Conservation (phyloP, 2,113 vertebrate genomes). For the Arizona elegans region DNA sequence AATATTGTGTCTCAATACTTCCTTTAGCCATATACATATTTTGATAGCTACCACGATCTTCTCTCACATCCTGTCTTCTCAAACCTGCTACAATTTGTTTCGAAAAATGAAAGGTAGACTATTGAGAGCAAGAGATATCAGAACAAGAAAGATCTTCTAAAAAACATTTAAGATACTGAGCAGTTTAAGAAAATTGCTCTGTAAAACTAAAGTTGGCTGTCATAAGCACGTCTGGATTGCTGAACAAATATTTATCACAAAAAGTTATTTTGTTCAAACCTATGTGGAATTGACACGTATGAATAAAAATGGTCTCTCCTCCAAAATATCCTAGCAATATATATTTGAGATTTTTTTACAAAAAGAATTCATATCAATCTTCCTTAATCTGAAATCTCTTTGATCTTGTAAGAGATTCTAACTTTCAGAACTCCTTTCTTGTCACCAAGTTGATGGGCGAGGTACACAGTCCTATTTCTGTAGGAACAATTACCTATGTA, state of each 20-base stretch:
- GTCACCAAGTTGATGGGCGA: neutral
- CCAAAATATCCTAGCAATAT: neutral
- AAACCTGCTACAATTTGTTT: neutral
- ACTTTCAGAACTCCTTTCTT: neutral
- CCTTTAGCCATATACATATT: conserved; percentile 16
- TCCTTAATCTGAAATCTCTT: neutral
- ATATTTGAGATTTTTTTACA: conserved; percentile 11
- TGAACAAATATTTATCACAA: neutral
- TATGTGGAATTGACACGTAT: neutral
- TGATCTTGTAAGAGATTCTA: neutral
- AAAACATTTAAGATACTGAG: neutral
- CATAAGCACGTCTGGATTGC: neutral
- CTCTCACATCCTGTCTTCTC: neutral
- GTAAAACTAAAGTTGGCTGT: neutral
- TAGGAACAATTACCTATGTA: conserved; percentile 45
- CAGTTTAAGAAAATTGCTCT: neutral
- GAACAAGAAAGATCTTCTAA: neutral
- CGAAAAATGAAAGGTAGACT: neutral
- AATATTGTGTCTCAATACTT: neutral
- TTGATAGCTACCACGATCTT: neutral
- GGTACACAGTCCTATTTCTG: neutral
- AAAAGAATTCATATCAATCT: neutral
- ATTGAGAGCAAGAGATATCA: neutral
- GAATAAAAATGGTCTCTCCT: neutral
- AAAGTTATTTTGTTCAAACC: neutral